phyloP scores from a whole-genome alignment of 2,113 vertebrate genomes.

The Dolichallabes microphthalmus region DNA sequence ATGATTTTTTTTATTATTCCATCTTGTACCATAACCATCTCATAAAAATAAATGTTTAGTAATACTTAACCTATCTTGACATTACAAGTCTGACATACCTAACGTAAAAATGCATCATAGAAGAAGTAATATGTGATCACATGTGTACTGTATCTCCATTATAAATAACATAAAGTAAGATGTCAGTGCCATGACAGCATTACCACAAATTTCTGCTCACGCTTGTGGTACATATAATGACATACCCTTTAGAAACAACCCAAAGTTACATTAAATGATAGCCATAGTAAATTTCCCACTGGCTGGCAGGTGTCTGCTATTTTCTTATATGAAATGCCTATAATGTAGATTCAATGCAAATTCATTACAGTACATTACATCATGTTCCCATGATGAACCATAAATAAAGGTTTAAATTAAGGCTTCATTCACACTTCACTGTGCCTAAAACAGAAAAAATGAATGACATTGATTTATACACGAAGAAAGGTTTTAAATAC shows the following conservation, averaged over 20 bases:
- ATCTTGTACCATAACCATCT: background rate
- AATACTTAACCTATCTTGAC: background rate
- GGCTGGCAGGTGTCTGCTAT: background rate
- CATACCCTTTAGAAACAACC: background rate
- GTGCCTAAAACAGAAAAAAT: constrained; percentile 6
- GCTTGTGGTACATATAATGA: background rate
- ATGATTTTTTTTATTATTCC: no score
- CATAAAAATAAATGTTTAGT: background rate
- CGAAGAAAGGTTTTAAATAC: background rate
- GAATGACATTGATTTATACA: background rate
- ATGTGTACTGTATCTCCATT: no score
- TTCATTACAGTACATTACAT: background rate
- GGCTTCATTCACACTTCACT: constrained; percentile 1
- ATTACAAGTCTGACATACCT: background rate
- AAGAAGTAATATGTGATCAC: no score
- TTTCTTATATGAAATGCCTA: background rate
- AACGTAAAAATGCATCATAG: no score
- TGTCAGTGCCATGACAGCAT: background rate
- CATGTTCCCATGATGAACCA: background rate
- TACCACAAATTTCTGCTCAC: background rate
- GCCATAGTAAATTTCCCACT: background rate
- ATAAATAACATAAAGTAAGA: no score
- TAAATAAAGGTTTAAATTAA: constrained; percentile 12
- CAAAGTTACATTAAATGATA: background rate
- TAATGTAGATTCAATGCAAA: no score